Conservation (phyloP, 1,140 invertebrate genomes). For the Eriocheir sinensis region DNA sequence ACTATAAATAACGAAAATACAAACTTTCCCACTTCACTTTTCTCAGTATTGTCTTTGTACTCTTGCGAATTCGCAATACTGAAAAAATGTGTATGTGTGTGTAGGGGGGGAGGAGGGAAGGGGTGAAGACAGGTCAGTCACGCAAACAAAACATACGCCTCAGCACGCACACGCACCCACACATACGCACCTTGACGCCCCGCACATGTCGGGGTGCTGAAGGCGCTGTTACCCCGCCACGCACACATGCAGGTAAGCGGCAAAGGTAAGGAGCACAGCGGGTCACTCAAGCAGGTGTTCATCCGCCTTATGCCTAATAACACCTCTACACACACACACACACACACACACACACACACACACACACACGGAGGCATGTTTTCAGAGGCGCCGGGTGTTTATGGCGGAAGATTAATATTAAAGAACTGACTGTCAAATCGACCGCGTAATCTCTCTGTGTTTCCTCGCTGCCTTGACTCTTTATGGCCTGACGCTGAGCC, state of each 20-base stretch:
- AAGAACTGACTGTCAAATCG: neutral
- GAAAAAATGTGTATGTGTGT: neutral
- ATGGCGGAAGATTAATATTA: neutral
- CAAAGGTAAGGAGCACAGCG: no score
- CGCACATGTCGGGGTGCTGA: no score
- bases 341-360: no score
- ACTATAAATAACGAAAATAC: neutral
- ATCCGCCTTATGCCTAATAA: neutral
- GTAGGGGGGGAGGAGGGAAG: no score
- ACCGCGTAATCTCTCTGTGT: constrained; percentile 9
- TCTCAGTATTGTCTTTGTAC: neutral
- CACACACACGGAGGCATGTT: neutral
- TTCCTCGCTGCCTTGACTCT: neutral
- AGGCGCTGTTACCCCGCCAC: no score
- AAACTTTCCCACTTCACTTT: neutral
- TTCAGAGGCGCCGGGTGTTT: neutral
- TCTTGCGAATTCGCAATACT: neutral
- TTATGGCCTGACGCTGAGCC: neutral
- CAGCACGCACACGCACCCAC: no score
- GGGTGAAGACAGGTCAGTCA: no score
- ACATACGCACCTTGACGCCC: no score
- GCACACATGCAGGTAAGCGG: no score
- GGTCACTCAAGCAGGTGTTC: no score
- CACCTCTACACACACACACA: neutral
- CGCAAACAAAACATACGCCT: no score